phyloP scores from a whole-genome alignment of 2,797 vertebrate genomes.

The Gila robusta region DNA sequence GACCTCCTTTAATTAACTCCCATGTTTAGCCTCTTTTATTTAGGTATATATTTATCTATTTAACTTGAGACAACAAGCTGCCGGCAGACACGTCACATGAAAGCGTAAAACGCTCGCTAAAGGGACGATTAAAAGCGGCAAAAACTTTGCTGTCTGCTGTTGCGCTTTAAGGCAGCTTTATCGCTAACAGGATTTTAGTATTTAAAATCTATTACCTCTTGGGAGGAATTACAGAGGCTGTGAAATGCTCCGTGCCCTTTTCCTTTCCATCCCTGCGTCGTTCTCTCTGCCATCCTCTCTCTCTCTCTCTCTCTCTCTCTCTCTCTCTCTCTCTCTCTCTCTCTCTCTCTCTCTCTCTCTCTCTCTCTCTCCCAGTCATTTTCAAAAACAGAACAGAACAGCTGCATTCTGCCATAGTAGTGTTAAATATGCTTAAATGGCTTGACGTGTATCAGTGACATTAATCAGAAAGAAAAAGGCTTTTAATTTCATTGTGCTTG shows the following conservation, averaged over 20 bases:
- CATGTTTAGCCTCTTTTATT: slow-evolving; percentile 64
- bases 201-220: slow-evolving; percentile 42
- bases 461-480: slow-evolving; percentile 79
- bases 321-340: background rate
- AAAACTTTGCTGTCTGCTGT: slow-evolving; percentile 40
- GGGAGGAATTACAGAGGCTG: slow-evolving; percentile 46
- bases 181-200: slow-evolving; percentile 53
- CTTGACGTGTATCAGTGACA: slow-evolving; percentile 78
- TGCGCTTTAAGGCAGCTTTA: slow-evolving; percentile 53
- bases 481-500: slow-evolving; percentile 80
- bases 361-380: slow-evolving; percentile 32
- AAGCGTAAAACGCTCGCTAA: background rate
- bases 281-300: slow-evolving; percentile 33
- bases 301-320: background rate
- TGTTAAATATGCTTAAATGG: slow-evolving; percentile 79
- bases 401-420: slow-evolving; percentile 75
- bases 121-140: slow-evolving; percentile 23
- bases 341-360: background rate
- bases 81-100: slow-evolving; percentile 16
- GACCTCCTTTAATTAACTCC: slow-evolving; percentile 82
- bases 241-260: slow-evolving; percentile 44
- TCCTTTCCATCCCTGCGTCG: slow-evolving; percentile 13
- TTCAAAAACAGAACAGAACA: slow-evolving; percentile 69
- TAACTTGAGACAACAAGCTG: slow-evolving; percentile 64
- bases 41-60: slow-evolving; percentile 12